Percentiles rank a stretch among this genome's conserved stretches.
Conservation (phyloP, 1,140 invertebrate species). For the Physella acuta region DNA sequence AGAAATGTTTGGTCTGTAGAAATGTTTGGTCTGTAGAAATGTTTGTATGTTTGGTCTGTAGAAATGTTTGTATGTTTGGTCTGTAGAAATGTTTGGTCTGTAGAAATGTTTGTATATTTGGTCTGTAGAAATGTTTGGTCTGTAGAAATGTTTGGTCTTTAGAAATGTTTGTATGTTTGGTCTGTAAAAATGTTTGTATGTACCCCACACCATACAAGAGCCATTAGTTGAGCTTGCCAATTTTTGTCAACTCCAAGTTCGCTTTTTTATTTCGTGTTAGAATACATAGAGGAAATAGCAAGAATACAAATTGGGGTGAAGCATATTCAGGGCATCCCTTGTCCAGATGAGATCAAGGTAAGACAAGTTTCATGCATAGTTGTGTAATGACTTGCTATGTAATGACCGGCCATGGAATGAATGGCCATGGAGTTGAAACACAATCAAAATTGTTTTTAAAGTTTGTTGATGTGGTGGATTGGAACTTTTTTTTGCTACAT, state of each 20-base stretch:
- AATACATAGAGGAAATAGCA: slow-evolving; percentile 54
- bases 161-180: not conserved
- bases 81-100: too few relatives aligned
- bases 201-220: not conserved
- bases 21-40: too few relatives aligned
- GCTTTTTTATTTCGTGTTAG: slow-evolving; percentile 33
- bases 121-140: not conserved
- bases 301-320: slow-evolving; percentile 45
- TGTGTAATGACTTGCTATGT: too few relatives aligned
- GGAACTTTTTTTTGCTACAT: too few relatives aligned
- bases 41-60: too few relatives aligned
- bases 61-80: too few relatives aligned
- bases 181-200: not conserved
- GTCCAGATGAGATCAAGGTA: slow-evolving; percentile 57
- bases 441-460: too few relatives aligned
- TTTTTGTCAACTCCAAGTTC: not conserved
- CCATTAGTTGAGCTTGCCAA: not conserved
- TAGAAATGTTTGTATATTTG: not conserved
- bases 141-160: not conserved
- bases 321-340: slow-evolving; percentile 51
- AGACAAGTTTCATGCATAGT: too few relatives aligned
- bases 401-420: too few relatives aligned
- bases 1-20: too few relatives aligned
- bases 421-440: too few relatives aligned
- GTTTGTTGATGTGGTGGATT: too few relatives aligned